Evolutionary conservation across 2,113 vertebrate genomes (phyloP).

Genomic region (Platanista minor): DNA sequence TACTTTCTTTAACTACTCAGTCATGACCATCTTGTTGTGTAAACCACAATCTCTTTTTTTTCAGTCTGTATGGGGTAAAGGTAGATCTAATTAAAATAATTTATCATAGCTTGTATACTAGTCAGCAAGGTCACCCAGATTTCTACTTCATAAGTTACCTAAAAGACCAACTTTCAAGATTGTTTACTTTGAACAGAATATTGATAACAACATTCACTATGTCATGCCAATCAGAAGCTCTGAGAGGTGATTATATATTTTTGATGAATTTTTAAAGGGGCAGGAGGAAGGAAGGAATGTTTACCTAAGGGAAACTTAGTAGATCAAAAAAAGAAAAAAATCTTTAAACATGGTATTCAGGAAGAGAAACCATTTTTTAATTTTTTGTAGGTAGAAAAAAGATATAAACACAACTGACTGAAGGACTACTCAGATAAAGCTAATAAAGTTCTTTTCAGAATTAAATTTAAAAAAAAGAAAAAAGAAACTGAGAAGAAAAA

Average conservation of each 20-base stretch:
- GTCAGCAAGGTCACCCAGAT: not conserved
- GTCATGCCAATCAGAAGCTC: not conserved
- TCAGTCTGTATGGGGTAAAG: not conserved
- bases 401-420: not conserved
- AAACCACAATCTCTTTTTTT: not conserved
- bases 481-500: not conserved
- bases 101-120: not conserved
- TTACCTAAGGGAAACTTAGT: not conserved
- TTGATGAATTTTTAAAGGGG: not conserved
- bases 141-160: not conserved
- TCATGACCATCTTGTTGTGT: not conserved
- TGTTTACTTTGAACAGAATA: not conserved
- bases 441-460: not conserved
- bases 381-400: not conserved
- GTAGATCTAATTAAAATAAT: not conserved
- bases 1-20: not conserved
- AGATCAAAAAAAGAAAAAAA: conserved; percentile 28
- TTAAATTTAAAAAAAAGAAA: not conserved
- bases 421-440: not conserved
- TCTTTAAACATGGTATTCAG: not conserved
- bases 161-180: not conserved
- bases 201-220: not conserved
- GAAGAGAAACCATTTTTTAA: not conserved
- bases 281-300: not conserved
- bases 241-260: not conserved